Percentiles rank a stretch among this genome's conserved stretches.
Evolutionary conservation across 2,797 vertebrate genomes (phyloP).

Genomic region (Spondyliosoma cantharus): DNA sequence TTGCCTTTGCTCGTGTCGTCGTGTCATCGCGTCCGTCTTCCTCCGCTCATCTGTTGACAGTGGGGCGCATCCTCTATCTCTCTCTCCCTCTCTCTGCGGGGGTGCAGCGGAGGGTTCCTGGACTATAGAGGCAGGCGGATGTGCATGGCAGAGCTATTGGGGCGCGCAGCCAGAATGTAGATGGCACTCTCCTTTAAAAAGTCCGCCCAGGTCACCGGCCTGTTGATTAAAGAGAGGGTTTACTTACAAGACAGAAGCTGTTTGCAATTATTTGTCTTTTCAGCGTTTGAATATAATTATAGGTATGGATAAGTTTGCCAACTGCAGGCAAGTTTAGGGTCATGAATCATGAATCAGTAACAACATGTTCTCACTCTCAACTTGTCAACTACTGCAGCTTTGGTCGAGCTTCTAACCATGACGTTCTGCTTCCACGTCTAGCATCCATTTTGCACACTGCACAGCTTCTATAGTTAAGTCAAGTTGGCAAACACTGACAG

Average conservation of each 20-base stretch:
- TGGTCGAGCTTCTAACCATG: too few species aligned
- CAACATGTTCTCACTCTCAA: too few species aligned
- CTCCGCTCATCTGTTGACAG: conserved; percentile 51
- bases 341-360: background rate
- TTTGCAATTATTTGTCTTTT: background rate
- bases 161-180: conserved; percentile 92
- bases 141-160: conserved; percentile 94
- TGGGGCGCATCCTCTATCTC: conserved; percentile 24
- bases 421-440: too few species aligned
- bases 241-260: background rate
- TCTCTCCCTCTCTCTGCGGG: conserved; percentile 46
- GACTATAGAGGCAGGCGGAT: conserved; percentile 90
- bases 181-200: conserved; percentile 92
- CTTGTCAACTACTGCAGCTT: too few species aligned
- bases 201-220: conserved; percentile 88
- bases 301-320: background rate
- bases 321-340: background rate
- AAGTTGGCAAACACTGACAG: too few species aligned
- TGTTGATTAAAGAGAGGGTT: conserved; percentile 65
- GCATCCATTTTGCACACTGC: too few species aligned
- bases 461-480: too few species aligned
- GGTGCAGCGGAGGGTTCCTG: conserved; percentile 38
- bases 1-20: conserved; percentile 43
- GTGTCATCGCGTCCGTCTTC: conserved; percentile 54
- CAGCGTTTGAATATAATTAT: background rate